These are phyloP conservation scores for Microcebus tavaratra DNA, from an alignment of 2,113 vertebrate genomes.

Conservation along the genomic window DNA sequence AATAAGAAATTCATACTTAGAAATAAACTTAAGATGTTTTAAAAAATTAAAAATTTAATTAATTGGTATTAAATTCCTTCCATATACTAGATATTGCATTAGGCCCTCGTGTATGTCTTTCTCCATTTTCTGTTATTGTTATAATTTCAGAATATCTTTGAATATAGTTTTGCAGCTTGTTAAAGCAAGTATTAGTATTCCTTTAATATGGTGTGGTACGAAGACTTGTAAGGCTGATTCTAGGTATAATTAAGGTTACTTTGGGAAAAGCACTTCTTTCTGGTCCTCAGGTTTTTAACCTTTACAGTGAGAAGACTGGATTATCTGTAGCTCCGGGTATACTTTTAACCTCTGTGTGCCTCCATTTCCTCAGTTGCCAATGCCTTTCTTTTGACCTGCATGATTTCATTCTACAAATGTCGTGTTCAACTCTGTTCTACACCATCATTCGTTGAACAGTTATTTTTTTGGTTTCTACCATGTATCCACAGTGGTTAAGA, in stretches of 20 bases:
- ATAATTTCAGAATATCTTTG: not conserved
- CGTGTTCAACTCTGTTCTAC: not conserved
- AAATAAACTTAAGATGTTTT: not conserved
- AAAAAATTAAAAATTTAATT: not conserved
- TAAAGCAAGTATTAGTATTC: not conserved
- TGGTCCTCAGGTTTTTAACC: not conserved
- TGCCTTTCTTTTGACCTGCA: not conserved
- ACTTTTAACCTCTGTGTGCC: not conserved
- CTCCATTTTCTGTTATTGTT: not conserved
- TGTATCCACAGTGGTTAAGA: not conserved
- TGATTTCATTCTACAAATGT: not conserved
- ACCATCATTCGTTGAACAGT: not conserved
- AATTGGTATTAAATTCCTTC: not conserved
- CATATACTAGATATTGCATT: not conserved
- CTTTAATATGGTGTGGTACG: not conserved
- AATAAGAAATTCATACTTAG: not conserved
- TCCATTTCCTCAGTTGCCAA: not conserved
- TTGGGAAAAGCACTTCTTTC: not conserved
- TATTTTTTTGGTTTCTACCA: not conserved
- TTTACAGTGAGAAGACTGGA: not conserved
- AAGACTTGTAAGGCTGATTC: not conserved
- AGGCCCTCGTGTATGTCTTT: not conserved
- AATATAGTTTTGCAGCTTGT: not conserved
- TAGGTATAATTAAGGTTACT: not conserved
- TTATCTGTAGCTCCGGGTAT: not conserved